These are phyloP conservation scores for Nephrotoma guestfalica DNA, from an alignment of 2,888 invertebrate species.

Conservation along the genomic window DNA sequence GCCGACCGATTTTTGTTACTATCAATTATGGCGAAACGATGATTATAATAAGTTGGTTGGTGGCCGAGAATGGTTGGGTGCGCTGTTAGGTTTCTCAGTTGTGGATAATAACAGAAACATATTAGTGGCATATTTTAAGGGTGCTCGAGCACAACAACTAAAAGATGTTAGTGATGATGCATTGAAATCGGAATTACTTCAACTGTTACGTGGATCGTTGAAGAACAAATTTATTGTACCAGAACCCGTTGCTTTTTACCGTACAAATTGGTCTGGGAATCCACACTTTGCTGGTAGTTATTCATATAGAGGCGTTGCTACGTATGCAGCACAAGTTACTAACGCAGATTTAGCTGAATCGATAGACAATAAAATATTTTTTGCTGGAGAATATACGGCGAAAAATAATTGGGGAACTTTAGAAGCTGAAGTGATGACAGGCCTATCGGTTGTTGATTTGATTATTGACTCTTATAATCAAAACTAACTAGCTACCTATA, in stretches of 20 bases:
- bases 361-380: not conserved
- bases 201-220: not conserved
- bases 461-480: not conserved
- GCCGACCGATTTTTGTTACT: not conserved
- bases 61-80: not conserved
- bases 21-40: not conserved
- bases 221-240: not conserved
- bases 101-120: not conserved
- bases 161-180: not conserved
- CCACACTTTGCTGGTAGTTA: not conserved
- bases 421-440: not conserved
- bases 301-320: not conserved
- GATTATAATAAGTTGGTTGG: not conserved
- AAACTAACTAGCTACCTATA: not conserved
- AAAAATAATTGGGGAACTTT: not conserved
- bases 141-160: not conserved
- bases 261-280: not conserved
- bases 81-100: not conserved
- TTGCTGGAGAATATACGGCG: not conserved
- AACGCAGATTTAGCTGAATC: not conserved
- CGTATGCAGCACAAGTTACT: not conserved
- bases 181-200: not conserved
- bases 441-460: not conserved
- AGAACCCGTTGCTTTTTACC: not conserved
- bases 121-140: not conserved